Evolutionary conservation across 2,113 vertebrate species (phyloP).

Genomic region (Rhagologus leucostigma): DNA sequence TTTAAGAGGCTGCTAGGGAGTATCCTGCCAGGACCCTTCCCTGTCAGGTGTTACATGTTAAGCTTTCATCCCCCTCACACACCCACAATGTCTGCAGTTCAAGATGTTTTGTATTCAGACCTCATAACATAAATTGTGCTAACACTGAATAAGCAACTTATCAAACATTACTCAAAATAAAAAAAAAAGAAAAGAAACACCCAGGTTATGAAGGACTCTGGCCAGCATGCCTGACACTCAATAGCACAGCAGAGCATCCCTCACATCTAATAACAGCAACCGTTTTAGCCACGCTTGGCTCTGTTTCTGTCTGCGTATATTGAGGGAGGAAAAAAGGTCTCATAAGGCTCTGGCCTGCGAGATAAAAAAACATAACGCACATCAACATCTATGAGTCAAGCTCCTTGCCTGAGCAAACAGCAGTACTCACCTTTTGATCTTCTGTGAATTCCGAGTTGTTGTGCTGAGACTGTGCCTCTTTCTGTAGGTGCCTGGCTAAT

Average conservation of each 20-base stretch:
- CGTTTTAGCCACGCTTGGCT: background rate
- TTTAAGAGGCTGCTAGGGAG: background rate
- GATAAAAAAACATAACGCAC: background rate
- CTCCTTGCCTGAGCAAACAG: background rate
- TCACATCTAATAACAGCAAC: background rate
- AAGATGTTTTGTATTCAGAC: background rate
- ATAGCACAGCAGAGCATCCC: background rate
- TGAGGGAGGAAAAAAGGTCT: background rate
- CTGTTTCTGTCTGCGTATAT: background rate
- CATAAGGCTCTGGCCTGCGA: background rate
- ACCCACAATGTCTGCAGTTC: background rate
- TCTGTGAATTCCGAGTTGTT: slow-evolving; percentile 92
- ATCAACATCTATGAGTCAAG: background rate
- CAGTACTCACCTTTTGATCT: slow-evolving; percentile 89
- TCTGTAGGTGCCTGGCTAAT: slow-evolving; percentile 94
- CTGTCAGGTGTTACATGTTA: slow-evolving; percentile 16
- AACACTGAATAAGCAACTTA: background rate
- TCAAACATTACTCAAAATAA: background rate
- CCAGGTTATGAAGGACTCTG: background rate
- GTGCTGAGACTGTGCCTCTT: slow-evolving; percentile 88
- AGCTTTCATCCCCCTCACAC: background rate
- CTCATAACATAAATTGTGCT: background rate
- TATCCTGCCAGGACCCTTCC: background rate
- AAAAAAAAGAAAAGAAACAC: background rate
- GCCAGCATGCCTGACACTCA: background rate